Base-by-base conservation (phyloP, 2,797 vertebrate genomes). In the Melanotaenia trifasciata region DNA sequence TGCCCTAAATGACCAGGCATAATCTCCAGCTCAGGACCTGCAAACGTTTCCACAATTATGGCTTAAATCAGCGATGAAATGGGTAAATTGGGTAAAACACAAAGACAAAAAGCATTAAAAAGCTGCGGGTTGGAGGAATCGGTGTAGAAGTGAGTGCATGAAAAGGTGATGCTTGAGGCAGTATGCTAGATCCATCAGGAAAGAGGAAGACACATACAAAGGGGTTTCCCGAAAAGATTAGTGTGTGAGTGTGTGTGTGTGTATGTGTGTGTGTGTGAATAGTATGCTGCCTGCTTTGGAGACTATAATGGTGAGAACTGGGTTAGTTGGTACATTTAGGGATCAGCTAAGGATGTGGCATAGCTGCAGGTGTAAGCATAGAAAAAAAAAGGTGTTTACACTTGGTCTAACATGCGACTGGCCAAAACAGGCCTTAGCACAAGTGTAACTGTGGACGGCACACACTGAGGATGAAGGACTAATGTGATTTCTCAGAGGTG, bases 151-250 rank as follows among this genome's bases (percentile, higher is more conserved):
- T 5, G 30, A 30, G 20, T 26, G n/a, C 28, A 32, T 18, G 43
- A 26, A 36, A 36, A 4, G 14, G 12, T 28, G 30, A 72, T 36
- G 1, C 35, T 22, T 6, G 24, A 4, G 16, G 1, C 3, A 36
- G 66, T 82, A 72, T 90, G 84, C 70, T 85, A 86, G 84, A 86
- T 79, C 74, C 69, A 89, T 89, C 79, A 87, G 72, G 75, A 20
- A 50, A 61, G 66, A 89, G 85, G 87, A 89, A 85, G 81, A 69
- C 58, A 73, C 14, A 59, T 67, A 70, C 20, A 74, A 72, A 59
- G 80, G 78, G 76, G 65, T 62, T 66, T 85, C 70, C 85, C 16
- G 0, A 67, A 36, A 50, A 64, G 9, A 14, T 53, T 24, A 64
- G 33, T 26, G 36, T 58, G 28, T 53, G 40, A 33, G 74, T 6